A percentile compares a stretch with the other conserved stretches of the same genome.
Conservation (phyloP, 2,888 invertebrate genomes). For the Papilio elwesi region DNA sequence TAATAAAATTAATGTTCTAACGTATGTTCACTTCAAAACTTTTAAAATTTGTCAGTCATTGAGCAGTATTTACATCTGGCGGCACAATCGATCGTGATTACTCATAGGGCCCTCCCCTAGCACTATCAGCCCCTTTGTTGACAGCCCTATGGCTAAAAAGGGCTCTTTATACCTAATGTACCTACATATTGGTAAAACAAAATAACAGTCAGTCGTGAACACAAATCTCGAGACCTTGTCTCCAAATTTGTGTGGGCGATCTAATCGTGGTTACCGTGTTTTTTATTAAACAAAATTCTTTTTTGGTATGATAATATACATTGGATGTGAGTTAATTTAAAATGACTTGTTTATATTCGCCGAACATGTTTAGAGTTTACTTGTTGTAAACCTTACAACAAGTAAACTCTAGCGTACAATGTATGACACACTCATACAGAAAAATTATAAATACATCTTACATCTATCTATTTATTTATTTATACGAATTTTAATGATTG, state of each 20-base stretch:
- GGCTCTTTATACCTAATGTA: conserved; percentile 21
- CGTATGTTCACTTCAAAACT: not conserved
- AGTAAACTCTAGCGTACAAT: no score
- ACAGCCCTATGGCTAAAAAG: conserved; percentile 27
- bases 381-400: no score
- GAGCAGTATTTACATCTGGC: conserved; percentile 33
- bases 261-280: no score
- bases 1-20: not conserved
- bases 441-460: no score
- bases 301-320: no score
- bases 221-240: not conserved
- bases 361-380: no score
- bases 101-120: conserved; percentile 34
- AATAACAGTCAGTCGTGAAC: not conserved
- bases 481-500: no score
- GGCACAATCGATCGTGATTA: conserved; percentile 38
- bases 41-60: conserved; percentile 18
- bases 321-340: no score
- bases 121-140: conserved; percentile 35
- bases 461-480: no score
- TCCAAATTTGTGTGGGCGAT: not conserved
- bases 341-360: no score
- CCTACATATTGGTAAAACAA: conserved; percentile 10
- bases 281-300: no score
- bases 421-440: no score